phyloP scores from a whole-genome alignment of 2,888 invertebrate species.

The Nyleta sp. region DNA sequence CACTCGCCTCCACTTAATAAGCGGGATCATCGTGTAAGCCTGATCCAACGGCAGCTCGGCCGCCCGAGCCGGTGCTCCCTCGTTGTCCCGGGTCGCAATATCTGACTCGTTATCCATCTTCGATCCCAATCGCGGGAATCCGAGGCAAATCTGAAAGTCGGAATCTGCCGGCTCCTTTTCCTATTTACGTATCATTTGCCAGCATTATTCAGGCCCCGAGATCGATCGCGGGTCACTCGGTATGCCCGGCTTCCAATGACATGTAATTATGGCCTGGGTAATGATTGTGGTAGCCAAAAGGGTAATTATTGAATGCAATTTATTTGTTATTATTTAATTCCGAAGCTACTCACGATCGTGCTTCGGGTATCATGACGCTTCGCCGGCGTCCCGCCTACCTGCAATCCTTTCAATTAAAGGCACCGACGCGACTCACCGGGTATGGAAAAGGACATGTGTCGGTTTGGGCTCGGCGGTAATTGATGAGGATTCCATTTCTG shows the following conservation, averaged over 20 bases:
- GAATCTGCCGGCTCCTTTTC: slow-evolving; percentile 51
- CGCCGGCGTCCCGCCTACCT: slow-evolving; percentile 50
- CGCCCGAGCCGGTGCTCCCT: slow-evolving; percentile 49
- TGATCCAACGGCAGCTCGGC: slow-evolving; percentile 77
- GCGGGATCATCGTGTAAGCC: slow-evolving; percentile 78
- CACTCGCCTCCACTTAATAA: slow-evolving; percentile 82
- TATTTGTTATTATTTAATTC: slow-evolving; percentile 62
- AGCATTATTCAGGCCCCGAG: slow-evolving; percentile 33
- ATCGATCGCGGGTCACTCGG: slow-evolving; percentile 47
- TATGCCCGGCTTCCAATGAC: slow-evolving; percentile 40
- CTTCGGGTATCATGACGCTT: slow-evolving; percentile 51
- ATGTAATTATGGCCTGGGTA: slow-evolving; percentile 44
- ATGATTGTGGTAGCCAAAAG: slow-evolving; percentile 55
- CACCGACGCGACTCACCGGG: slow-evolving; percentile 60
- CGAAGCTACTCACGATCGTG: slow-evolving; percentile 49
- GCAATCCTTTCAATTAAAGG: slow-evolving; percentile 70
- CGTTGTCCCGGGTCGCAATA: slow-evolving; percentile 57
- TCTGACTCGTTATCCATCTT: slow-evolving; percentile 62
- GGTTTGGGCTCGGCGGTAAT: slow-evolving; percentile 35
- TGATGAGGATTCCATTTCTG: slow-evolving; percentile 42
- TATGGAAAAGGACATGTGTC: slow-evolving; percentile 41
- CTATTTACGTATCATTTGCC: slow-evolving; percentile 57
- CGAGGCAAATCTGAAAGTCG: slow-evolving; percentile 55
- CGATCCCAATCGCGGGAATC: slow-evolving; percentile 60
- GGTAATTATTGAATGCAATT: slow-evolving; percentile 58